Evolutionary conservation across 2,113 vertebrate genomes (phyloP).

Genomic region (Bothrops jararaca): DNA sequence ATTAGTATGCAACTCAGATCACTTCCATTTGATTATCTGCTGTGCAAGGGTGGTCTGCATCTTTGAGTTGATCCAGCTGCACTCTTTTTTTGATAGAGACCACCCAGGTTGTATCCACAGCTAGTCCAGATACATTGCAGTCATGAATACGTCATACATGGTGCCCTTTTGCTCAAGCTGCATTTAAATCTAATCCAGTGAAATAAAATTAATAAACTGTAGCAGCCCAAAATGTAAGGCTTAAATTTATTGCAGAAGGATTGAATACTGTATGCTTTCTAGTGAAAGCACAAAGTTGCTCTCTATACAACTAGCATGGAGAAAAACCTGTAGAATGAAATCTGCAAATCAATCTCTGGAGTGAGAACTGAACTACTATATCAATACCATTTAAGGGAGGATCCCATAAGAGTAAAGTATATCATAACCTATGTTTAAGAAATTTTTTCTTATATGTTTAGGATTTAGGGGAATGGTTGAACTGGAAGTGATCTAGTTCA

Average conservation of each 20-base stretch:
- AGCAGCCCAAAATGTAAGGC: slow-evolving; percentile 41
- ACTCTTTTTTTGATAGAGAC: not conserved
- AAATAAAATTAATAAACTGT: not conserved
- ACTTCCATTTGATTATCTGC: not conserved
- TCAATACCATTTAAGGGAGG: not conserved
- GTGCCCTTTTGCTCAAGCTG: slow-evolving; percentile 22
- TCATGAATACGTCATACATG: slow-evolving; percentile 44
- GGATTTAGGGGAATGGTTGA: not conserved
- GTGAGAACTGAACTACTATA: not conserved
- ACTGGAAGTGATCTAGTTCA: not conserved
- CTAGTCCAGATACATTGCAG: not conserved
- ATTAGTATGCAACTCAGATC: not conserved
- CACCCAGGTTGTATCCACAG: not conserved
- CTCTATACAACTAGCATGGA: not conserved
- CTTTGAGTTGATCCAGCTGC: not conserved
- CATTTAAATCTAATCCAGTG: not conserved
- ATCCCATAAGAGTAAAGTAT: not conserved
- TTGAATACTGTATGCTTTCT: not conserved
- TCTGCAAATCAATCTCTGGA: not conserved
- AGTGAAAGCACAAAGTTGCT: not conserved
- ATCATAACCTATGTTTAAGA: not conserved
- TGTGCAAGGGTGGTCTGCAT: not conserved
- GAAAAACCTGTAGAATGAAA: not conserved
- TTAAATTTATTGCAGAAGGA: slow-evolving; percentile 49
- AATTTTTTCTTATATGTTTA: not conserved